Percentiles rank a stretch among this genome's conserved stretches.
These are phyloP conservation scores for Ceratosolen solmsi DNA, from an alignment of 1,140 invertebrate genomes.

Conservation along the genomic window DNA sequence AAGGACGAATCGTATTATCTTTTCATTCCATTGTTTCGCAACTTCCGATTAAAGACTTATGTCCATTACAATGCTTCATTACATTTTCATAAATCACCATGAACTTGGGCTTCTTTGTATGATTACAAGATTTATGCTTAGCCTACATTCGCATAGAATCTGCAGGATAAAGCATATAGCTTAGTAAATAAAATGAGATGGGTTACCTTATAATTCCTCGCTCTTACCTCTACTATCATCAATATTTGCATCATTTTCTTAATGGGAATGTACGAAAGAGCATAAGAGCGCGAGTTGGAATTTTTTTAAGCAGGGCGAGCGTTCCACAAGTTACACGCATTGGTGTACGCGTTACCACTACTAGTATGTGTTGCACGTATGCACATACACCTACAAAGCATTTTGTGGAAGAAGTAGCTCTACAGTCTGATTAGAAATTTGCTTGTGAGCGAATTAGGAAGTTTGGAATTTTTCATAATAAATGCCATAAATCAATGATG, in stretches of 20 bases:
- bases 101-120: neutral
- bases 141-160: neutral
- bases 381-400: neutral
- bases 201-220: neutral
- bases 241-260: neutral
- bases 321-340: neutral
- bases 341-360: neutral
- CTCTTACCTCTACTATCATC: neutral
- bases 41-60: neutral
- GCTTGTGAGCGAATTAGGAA: neutral
- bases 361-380: neutral
- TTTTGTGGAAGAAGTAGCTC: neutral
- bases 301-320: neutral
- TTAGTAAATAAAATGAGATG: neutral
- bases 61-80: neutral
- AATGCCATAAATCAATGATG: neutral
- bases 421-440: neutral
- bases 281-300: neutral
- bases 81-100: neutral
- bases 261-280: neutral
- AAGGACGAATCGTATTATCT: neutral
- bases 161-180: neutral
- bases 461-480: neutral
- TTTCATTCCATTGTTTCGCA: neutral
- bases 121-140: neutral